Evolutionary conservation across 2,888 invertebrate genomes (phyloP).

Genomic region (Laothoe populi): DNA sequence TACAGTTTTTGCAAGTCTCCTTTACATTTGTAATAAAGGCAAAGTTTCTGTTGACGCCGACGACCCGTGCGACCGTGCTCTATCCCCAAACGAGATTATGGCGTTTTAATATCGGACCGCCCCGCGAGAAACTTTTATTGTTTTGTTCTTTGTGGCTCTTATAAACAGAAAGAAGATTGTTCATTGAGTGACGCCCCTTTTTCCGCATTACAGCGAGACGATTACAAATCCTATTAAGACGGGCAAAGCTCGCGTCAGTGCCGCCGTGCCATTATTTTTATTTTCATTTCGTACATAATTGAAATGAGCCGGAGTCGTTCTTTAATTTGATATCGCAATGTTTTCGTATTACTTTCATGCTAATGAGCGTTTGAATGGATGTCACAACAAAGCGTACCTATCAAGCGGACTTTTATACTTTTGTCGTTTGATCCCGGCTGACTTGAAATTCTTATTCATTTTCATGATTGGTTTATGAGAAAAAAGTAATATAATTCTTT

Average conservation of each 20-base stretch:
- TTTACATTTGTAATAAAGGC: constrained; percentile 69
- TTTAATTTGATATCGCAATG: constrained; percentile 68
- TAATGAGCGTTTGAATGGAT: constrained; percentile 48
- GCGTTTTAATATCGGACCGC: constrained; percentile 76
- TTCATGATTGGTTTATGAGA: constrained; percentile 24
- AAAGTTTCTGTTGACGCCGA: constrained; percentile 57
- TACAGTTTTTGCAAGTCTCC: constrained; percentile 61
- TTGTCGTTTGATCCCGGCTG: constrained; percentile 30
- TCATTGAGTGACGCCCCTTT: constrained; percentile 70
- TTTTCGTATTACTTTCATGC: constrained; percentile 63
- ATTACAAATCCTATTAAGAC: constrained; percentile 74
- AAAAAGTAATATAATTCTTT: constrained; percentile 11
- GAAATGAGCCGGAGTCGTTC: constrained; percentile 62
- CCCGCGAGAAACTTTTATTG: constrained; percentile 74
- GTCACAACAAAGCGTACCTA: constrained; percentile 40
- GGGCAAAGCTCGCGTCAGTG: constrained; percentile 57
- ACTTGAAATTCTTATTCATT: constrained; percentile 29
- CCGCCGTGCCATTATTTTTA: constrained; percentile 58
- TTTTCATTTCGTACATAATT: constrained; percentile 74
- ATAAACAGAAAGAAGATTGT: constrained; percentile 70
- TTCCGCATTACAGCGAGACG: constrained; percentile 53
- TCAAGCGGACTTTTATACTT: constrained; percentile 24
- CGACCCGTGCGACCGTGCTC: constrained; percentile 62
- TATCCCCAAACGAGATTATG: constrained; percentile 70
- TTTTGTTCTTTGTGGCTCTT: constrained; percentile 67